Evolutionary conservation across 35 echinoderm and acorn worm genomes (phyloP).

Genomic region (Anneissia japonica): DNA sequence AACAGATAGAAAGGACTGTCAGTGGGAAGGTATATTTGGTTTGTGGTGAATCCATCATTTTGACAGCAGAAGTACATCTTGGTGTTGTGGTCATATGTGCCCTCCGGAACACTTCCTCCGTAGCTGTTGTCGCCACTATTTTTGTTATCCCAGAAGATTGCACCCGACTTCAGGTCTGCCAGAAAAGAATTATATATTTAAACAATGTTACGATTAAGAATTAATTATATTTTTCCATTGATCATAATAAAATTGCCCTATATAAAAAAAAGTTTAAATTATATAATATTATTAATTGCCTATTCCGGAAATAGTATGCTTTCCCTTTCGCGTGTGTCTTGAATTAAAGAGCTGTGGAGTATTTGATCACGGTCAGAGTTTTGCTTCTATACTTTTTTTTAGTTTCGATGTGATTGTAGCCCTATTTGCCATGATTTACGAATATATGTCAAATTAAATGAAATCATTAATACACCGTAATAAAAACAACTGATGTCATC

Average conservation of each 20-base stretch:
- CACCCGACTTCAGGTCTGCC: constrained; percentile 43
- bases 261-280: too few relatives aligned
- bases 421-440: neutral
- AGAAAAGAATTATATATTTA: too few relatives aligned
- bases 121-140: constrained; percentile 19
- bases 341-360: too few relatives aligned
- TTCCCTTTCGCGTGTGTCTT: too few relatives aligned
- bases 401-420: neutral
- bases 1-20: constrained; percentile 36
- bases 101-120: constrained; percentile 42
- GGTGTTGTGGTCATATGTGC: constrained; percentile 54
- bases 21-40: constrained; percentile 40
- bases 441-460: neutral
- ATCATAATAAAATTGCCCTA: too few relatives aligned
- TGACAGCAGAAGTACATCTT: constrained; percentile 74
- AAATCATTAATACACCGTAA: too few relatives aligned
- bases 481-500: too few relatives aligned
- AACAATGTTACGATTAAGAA: too few relatives aligned
- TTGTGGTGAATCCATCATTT: constrained; percentile 20
- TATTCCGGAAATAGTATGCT: too few relatives aligned
- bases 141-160: constrained; percentile 50
- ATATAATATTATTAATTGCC: too few relatives aligned
- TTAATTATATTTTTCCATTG: too few relatives aligned
- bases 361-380: too few relatives aligned
- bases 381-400: neutral